Percentiles rank a stretch among this genome's conserved stretches.
phyloP scores from a whole-genome alignment of 2,113 vertebrate genomes.

The Laticauda colubrina region DNA sequence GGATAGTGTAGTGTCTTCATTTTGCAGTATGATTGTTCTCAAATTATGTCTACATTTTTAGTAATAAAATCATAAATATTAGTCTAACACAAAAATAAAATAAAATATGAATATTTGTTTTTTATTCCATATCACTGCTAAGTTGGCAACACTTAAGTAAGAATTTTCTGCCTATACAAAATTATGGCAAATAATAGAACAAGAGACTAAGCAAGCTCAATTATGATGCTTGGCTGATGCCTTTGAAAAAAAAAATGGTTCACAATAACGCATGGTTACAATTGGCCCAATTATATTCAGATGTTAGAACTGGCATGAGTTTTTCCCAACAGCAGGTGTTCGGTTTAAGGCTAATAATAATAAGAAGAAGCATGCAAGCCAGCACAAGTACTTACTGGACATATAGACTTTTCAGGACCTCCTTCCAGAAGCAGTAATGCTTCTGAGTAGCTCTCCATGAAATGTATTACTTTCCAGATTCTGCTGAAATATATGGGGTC shows the following conservation, averaged over 20 bases:
- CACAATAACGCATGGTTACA: slow-evolving; percentile 54
- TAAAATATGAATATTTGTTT: slow-evolving; percentile 18
- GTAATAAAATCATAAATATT: neutral
- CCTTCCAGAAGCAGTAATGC: neutral
- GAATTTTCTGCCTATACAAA: slow-evolving; percentile 48
- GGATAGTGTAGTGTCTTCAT: too few relatives aligned
- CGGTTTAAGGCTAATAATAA: slow-evolving; percentile 46
- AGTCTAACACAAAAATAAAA: neutral
- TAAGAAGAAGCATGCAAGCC: neutral
- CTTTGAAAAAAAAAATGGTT: slow-evolving; percentile 58
- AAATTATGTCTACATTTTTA: neutral
- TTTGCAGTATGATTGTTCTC: neutral
- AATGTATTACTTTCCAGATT: neutral
- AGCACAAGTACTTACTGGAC: neutral
- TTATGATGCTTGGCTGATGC: slow-evolving; percentile 62
- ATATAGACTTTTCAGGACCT: neutral
- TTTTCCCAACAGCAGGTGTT: slow-evolving; percentile 58
- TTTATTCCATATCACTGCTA: neutral
- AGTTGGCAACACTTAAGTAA: slow-evolving; percentile 39
- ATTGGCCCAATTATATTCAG: slow-evolving; percentile 52
- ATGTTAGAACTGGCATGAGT: slow-evolving; percentile 59
- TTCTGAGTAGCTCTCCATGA: too few relatives aligned
- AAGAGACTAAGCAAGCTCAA: slow-evolving; percentile 56
- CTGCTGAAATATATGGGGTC: neutral
- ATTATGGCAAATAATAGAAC: slow-evolving; percentile 54